Evolutionary conservation across 2,113 vertebrate species (phyloP).

Genomic region (Percopsis transmontana): DNA sequence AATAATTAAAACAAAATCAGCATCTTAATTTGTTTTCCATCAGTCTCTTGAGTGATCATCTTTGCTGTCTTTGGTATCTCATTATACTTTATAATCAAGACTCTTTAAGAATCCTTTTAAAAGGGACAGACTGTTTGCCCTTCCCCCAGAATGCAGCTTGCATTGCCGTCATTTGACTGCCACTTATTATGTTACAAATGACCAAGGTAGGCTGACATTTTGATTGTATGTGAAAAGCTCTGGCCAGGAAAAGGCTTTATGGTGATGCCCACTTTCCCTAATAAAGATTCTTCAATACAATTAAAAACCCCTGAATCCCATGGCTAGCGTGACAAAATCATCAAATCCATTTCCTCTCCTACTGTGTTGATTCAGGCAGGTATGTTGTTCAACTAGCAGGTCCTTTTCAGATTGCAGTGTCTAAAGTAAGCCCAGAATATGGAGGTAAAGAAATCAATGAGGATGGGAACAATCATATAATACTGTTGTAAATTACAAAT

Average conservation of each 20-base stretch:
- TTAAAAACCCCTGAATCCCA: constrained; percentile 85
- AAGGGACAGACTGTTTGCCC: constrained; percentile 85
- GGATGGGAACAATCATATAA: constrained; percentile 37
- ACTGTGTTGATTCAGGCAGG: constrained; percentile 38
- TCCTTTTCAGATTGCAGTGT: constrained; percentile 53
- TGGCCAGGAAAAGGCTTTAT: constrained; percentile 80
- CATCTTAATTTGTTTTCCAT: constrained; percentile 87
- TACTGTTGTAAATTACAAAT: constrained; percentile 64
- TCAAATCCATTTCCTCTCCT: constrained; percentile 49
- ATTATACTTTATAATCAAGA: constrained; percentile 93
- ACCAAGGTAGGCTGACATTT: constrained; percentile 94
- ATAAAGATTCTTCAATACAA: constrained; percentile 90
- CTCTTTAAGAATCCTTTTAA: constrained; percentile 83
- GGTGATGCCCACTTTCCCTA: constrained; percentile 89
- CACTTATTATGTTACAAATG: constrained; percentile 98
- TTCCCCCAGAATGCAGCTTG: constrained; percentile 84
- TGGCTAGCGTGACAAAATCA: constrained; percentile 79
- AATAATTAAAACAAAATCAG: constrained; percentile 88
- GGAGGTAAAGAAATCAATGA: constrained; percentile 65
- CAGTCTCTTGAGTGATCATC: constrained; percentile 84
- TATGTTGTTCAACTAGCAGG: constrained; percentile 28
- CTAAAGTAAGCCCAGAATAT: constrained; percentile 44
- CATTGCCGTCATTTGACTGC: constrained; percentile 89
- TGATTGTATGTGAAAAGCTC: constrained; percentile 85
- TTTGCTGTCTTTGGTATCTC: constrained; percentile 85